Percentiles rank a stretch among this genome's conserved stretches.
phyloP scores from a whole-genome alignment of 2,888 invertebrate species.

The Deroplatys truncata region DNA sequence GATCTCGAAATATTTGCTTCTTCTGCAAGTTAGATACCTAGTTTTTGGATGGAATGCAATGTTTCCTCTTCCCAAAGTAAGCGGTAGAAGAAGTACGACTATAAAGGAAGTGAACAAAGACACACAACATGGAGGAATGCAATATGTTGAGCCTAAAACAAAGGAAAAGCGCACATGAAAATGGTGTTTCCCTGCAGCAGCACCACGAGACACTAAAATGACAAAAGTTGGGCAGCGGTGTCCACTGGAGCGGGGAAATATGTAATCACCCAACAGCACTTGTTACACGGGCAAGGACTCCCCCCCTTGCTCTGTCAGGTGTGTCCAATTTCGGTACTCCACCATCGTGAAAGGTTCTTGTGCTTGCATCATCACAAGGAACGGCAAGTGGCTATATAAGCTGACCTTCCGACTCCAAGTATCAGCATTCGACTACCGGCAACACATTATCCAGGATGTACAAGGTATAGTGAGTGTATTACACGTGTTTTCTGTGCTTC shows the following conservation, averaged over 20 bases:
- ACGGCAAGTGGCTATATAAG: neutral
- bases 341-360: neutral
- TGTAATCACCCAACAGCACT: neutral
- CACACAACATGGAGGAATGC: no score
- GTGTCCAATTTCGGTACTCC: neutral
- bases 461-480: neutral
- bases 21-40: no score
- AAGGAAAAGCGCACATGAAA: no score
- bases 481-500: neutral
- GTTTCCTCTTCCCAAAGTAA: no score
- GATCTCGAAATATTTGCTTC: no score
- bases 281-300: neutral
- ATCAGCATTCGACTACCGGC: neutral
- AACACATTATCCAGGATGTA: neutral
- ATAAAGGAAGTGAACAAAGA: no score
- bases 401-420: neutral
- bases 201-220: neutral
- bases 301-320: neutral
- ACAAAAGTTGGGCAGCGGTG: neutral
- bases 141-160: no score
- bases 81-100: no score
- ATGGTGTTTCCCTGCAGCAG: no score
- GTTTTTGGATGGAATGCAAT: no score
- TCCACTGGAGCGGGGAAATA: neutral
- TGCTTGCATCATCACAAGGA: neutral